phyloP scores from a whole-genome alignment of 2,113 vertebrate species.

The Mesembrinibis cayennensis region DNA sequence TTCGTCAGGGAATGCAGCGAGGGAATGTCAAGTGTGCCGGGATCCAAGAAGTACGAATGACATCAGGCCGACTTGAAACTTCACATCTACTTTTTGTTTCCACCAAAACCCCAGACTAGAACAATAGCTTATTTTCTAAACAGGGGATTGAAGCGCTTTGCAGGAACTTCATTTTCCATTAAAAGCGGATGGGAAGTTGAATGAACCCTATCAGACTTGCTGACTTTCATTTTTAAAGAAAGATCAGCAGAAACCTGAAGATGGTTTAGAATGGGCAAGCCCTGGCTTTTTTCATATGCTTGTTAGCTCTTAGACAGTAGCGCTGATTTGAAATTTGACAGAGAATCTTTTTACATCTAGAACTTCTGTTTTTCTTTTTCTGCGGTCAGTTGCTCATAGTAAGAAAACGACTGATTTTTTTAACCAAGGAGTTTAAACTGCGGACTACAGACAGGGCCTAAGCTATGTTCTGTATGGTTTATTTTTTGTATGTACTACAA shows the following conservation, averaged over 20 bases:
- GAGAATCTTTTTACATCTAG: neutral
- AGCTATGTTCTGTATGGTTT: neutral
- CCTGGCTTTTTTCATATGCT: neutral
- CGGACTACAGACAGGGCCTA: neutral
- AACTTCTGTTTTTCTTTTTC: accelerated
- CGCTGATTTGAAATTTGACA: neutral
- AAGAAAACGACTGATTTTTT: neutral
- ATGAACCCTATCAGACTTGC: accelerated
- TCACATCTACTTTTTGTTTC: neutral
- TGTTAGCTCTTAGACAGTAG: neutral
- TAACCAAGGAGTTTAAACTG: neutral
- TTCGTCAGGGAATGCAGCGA: accelerated
- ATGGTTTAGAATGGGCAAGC: neutral
- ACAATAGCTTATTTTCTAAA: neutral
- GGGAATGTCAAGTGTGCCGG: neutral
- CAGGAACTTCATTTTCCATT: neutral
- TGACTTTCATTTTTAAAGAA: neutral
- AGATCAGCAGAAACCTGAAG: neutral
- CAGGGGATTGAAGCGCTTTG: neutral
- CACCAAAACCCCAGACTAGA: neutral
- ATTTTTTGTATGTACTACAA: neutral
- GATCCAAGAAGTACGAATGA: accelerated
- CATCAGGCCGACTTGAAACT: neutral
- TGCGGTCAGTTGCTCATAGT: neutral
- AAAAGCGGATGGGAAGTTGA: neutral